Conservation (phyloP, 2,888 invertebrate genomes). For the Apamea sordens region DNA sequence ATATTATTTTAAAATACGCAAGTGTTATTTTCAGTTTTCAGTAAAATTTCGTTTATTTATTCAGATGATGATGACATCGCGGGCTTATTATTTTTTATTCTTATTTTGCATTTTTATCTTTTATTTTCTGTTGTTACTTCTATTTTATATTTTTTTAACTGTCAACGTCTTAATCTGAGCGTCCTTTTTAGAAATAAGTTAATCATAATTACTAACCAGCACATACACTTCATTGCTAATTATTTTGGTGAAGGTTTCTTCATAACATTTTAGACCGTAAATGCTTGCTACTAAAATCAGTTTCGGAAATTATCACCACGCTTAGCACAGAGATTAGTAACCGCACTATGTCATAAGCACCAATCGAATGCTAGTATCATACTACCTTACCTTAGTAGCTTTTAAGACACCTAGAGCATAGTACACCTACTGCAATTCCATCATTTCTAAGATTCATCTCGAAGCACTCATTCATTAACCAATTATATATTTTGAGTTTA, state of each 20-base stretch:
- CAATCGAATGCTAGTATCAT: neutral
- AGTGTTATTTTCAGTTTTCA: neutral
- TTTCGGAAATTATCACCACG: neutral
- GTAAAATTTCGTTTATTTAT: neutral
- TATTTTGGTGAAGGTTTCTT: neutral
- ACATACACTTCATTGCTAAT: slow-evolving; percentile 12
- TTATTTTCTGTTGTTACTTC: slow-evolving; percentile 18
- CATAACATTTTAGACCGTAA: neutral
- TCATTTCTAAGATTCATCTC: neutral
- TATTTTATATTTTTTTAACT: slow-evolving; percentile 68
- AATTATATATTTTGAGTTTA: neutral
- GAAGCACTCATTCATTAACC: neutral
- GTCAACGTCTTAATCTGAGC: slow-evolving; percentile 81
- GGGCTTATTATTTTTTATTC: slow-evolving; percentile 44
- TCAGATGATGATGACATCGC: slow-evolving; percentile 28
- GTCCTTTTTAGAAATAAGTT: slow-evolving; percentile 61
- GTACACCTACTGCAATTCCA: neutral
- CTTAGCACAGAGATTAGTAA: neutral
- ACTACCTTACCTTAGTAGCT: neutral
- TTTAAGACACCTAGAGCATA: neutral
- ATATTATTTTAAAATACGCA: too few relatives aligned
- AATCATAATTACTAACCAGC: neutral
- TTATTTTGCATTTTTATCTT: slow-evolving; percentile 38
- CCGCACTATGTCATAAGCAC: neutral
- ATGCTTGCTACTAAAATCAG: neutral